Conservation (phyloP, 2,888 invertebrate species). For the Microctonus hyperodae region DNA sequence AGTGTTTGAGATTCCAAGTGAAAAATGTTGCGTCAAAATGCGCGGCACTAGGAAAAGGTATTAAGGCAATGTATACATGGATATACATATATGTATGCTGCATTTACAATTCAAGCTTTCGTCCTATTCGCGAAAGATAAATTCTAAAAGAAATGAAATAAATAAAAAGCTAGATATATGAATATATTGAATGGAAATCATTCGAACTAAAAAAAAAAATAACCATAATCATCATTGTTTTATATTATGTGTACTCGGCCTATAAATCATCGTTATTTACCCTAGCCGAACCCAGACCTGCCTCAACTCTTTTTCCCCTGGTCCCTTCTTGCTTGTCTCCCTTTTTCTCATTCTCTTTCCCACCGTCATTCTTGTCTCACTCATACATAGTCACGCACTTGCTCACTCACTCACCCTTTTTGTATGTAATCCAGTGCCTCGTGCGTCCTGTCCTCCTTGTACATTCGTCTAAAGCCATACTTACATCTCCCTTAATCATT, state of each 20-base stretch:
- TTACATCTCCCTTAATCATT: conserved; percentile 33
- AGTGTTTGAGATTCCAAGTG: conserved; percentile 28
- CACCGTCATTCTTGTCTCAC: conserved; percentile 27
- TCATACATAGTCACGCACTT: conserved; percentile 31
- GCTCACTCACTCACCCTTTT: conserved; percentile 22
- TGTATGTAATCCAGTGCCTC: conserved; percentile 20
- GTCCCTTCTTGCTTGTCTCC: conserved; percentile 36
- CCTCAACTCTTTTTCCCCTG: conserved; percentile 44
- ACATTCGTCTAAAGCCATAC: conserved; percentile 26
- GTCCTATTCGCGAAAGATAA: neutral
- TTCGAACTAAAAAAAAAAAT: neutral
- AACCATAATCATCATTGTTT: no score
- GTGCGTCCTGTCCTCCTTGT: conserved; percentile 34
- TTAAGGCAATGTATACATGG: neutral
- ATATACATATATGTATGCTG: no score
- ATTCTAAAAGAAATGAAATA: neutral
- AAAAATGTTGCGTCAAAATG: conserved; percentile 23
- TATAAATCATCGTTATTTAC: conserved; percentile 50
- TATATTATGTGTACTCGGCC: no score
- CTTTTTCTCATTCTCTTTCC: conserved; percentile 34
- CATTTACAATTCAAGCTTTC: no score
- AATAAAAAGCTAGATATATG: neutral
- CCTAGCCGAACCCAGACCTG: conserved; percentile 50
- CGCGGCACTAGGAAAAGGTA: conserved; percentile 7
- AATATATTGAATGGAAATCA: neutral